These are phyloP conservation scores for Geotrypetes seraphini DNA, from an alignment of 2,797 vertebrate species.

Conservation along the genomic window DNA sequence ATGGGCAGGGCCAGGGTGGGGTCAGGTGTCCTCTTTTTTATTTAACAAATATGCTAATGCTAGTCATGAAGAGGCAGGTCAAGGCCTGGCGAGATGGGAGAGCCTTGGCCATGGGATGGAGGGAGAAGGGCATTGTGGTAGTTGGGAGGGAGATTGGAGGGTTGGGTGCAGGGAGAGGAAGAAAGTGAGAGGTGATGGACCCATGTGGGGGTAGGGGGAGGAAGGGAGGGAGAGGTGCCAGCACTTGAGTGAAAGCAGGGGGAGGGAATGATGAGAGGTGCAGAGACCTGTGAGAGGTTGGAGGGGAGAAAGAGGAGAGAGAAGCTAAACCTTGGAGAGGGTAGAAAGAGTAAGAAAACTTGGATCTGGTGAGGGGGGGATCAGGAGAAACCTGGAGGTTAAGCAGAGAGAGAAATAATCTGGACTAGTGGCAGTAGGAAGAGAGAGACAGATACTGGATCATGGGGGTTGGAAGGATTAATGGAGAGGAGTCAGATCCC, in stretches of 20 bases:
- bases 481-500: no score
- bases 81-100: neutral
- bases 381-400: neutral
- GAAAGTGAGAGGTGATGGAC: neutral
- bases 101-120: neutral
- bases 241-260: neutral
- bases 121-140: conserved; percentile 1
- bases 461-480: no score
- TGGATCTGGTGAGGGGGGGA: neutral
- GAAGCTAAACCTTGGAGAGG: neutral
- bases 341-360: neutral
- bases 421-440: neutral
- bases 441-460: neutral
- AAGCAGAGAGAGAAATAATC: neutral
- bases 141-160: neutral
- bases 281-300: no score
- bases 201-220: neutral
- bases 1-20: no score
- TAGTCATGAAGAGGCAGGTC: no score
- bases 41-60: no score
- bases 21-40: no score
- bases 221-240: neutral
- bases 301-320: neutral
- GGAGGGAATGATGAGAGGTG: no score
- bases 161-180: neutral